Percentiles rank a stretch among this genome's conserved stretches.
These are phyloP conservation scores for Streptopelia turtur DNA, from an alignment of 2,797 vertebrate genomes.

Conservation along the genomic window DNA sequence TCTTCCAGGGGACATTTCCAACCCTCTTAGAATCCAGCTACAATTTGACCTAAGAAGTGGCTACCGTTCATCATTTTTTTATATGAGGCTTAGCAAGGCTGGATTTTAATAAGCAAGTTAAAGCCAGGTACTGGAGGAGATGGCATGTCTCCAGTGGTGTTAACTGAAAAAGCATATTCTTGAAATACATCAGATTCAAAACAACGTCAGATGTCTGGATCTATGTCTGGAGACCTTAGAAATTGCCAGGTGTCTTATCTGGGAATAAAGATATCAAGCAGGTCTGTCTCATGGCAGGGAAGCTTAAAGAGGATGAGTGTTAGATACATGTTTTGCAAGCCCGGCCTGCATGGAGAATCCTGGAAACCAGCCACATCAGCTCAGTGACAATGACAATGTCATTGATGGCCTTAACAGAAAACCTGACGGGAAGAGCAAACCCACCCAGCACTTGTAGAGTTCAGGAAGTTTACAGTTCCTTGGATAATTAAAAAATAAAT, in stretches of 20 bases:
- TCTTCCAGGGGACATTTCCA: neutral
- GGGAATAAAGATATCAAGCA: neutral
- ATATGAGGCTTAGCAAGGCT: neutral
- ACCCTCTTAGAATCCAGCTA: neutral
- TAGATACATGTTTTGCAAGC: neutral
- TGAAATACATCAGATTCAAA: neutral
- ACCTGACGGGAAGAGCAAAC: neutral
- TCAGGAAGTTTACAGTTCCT: neutral
- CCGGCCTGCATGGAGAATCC: accelerated
- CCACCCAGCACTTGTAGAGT: neutral
- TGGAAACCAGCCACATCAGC: neutral
- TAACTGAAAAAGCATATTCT: neutral
- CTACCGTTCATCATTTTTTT: neutral
- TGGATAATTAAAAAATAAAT: neutral
- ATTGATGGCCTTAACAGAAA: neutral
- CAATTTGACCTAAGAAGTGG: neutral
- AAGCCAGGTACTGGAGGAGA: neutral
- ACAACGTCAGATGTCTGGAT: neutral
- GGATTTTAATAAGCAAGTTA: neutral
- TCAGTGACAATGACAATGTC: neutral
- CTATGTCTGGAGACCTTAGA: neutral
- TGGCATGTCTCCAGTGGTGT: neutral
- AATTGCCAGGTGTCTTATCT: neutral
- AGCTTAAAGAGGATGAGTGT: neutral
- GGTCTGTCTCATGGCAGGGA: neutral